Evolutionary conservation across 1,140 invertebrate species (phyloP).

Genomic region (Bactericera cockerelli): DNA sequence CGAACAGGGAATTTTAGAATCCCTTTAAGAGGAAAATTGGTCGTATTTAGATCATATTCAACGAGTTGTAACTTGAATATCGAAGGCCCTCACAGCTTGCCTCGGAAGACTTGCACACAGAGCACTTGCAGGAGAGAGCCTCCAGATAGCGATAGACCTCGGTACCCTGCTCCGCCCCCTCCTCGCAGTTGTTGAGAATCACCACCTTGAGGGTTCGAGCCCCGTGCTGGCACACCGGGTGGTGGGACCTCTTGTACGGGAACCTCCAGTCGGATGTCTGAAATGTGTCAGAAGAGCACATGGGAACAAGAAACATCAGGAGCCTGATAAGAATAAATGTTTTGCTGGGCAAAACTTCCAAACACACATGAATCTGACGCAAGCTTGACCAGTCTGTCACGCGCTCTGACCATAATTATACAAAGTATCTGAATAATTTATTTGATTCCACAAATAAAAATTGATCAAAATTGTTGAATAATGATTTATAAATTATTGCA

Average conservation of each 20-base stretch:
- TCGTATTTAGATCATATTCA: conserved; percentile 6
- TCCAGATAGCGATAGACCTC: conserved; percentile 44
- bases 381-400: too few relatives aligned
- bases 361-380: too few relatives aligned
- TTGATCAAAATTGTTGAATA: too few relatives aligned
- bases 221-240: conserved; percentile 68
- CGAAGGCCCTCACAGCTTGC: conserved; percentile 37
- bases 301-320: too few relatives aligned
- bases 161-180: conserved; percentile 37
- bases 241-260: conserved; percentile 64
- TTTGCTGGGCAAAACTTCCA: too few relatives aligned
- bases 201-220: conserved; percentile 36
- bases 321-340: too few relatives aligned
- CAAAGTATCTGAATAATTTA: too few relatives aligned
- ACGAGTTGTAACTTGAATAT: conserved; percentile 18
- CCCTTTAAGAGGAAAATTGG: too few relatives aligned
- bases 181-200: conserved; percentile 44
- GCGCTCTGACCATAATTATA: too few relatives aligned
- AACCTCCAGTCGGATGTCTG: conserved; percentile 72
- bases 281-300: conserved; percentile 13
- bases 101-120: conserved; percentile 34
- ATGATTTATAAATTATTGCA: too few relatives aligned
- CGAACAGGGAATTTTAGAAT: too few relatives aligned
- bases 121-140: conserved; percentile 42
- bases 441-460: too few relatives aligned